A percentile compares a stretch with the other conserved stretches of the same genome.
phyloP scores from a whole-genome alignment of 2,888 invertebrate genomes.

The Perdita meconis region DNA sequence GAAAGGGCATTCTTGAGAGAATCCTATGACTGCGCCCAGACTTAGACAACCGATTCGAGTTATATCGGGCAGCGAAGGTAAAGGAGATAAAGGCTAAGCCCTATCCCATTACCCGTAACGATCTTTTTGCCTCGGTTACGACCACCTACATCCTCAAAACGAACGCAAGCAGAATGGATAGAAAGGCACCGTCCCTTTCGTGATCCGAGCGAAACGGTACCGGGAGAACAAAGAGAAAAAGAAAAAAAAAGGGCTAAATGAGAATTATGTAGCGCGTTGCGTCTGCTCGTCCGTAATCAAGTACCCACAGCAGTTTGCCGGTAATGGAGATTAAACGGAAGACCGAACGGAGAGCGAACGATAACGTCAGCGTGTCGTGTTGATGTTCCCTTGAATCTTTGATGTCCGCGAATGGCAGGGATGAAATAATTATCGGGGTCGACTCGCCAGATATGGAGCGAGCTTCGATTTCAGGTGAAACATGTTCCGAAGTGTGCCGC shows the following conservation, averaged over 20 bases:
- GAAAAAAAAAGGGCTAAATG: conserved; percentile 8
- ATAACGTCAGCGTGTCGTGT: not conserved
- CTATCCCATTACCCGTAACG: conserved; percentile 67
- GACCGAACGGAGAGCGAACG: conserved; percentile 8
- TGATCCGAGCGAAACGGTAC: not conserved
- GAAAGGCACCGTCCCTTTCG: not conserved
- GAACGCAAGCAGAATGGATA: conserved; percentile 28
- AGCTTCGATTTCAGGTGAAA: not conserved
- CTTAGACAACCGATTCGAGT: conserved; percentile 54
- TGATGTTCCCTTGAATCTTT: not conserved
- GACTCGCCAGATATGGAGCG: not conserved
- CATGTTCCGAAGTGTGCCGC: conserved; percentile 5
- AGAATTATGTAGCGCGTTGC: conserved; percentile 33
- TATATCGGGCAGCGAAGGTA: conserved; percentile 39
- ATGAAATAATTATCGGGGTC: not conserved
- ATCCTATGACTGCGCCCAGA: conserved; percentile 56
- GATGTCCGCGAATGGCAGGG: not conserved
- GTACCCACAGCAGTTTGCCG: conserved; percentile 5
- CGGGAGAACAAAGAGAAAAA: not conserved
- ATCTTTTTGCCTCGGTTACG: conserved; percentile 67
- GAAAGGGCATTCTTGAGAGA: conserved; percentile 34
- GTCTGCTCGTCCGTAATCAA: conserved; percentile 20
- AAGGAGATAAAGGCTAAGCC: conserved; percentile 60
- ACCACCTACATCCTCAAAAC: conserved; percentile 48
- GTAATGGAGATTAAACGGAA: conserved; percentile 33